phyloP scores from a whole-genome alignment of 2,113 vertebrate genomes.

The Ivindomyrus marchei region DNA sequence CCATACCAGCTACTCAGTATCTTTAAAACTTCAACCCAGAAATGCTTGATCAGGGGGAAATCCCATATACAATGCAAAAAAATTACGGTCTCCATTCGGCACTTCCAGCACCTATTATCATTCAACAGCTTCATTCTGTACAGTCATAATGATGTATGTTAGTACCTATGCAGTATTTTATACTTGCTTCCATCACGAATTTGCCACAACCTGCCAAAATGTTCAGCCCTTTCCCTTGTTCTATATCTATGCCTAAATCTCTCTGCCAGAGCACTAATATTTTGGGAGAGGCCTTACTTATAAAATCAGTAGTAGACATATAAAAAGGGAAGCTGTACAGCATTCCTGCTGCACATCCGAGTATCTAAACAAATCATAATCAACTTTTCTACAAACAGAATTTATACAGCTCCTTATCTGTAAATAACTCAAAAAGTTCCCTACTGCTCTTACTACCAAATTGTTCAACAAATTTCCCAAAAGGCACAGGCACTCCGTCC shows the following conservation, averaged over 20 bases:
- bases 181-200: not conserved
- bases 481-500: not conserved
- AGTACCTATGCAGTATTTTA: not conserved
- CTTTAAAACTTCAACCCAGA: not conserved
- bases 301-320: not conserved
- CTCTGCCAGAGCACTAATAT: not conserved
- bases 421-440: not conserved
- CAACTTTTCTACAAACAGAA: too few species aligned
- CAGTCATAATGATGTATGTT: not conserved
- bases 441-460: not conserved
- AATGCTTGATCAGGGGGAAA: not conserved
- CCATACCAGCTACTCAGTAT: not conserved
- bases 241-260: not conserved
- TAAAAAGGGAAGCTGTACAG: not conserved
- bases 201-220: not conserved
- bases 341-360: not conserved
- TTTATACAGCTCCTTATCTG: not conserved
- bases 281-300: not conserved
- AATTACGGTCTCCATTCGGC: not conserved
- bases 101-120: not conserved
- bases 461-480: not conserved
- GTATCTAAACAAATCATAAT: not conserved
- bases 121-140: not conserved
- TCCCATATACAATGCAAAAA: not conserved
- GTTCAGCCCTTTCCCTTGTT: not conserved